Evolutionary conservation across 2,888 invertebrate species (phyloP).

Genomic region (Aphidius colemani): DNA sequence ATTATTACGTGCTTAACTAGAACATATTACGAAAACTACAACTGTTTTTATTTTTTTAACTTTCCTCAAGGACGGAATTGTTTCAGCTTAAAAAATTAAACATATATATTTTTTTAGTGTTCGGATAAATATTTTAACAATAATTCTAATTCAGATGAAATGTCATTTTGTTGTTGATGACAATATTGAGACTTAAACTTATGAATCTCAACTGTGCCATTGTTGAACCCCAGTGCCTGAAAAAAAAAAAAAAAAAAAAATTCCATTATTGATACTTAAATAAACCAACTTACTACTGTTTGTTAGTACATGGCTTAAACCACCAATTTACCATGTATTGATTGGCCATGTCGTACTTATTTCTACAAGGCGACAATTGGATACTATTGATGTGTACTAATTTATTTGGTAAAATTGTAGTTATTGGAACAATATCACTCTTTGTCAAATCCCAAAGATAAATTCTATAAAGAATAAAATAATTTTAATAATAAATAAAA

Average conservation of each 20-base stretch:
- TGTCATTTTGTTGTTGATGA: conserved; percentile 52
- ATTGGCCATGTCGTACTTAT: conserved; percentile 47
- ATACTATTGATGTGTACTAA: conserved; percentile 57
- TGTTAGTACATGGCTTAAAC: too few species aligned
- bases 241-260: conserved; percentile 42
- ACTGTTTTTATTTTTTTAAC: conserved; percentile 4
- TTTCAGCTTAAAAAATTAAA: background rate
- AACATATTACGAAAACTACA: conserved; percentile 1
- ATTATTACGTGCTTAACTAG: conserved; percentile 1
- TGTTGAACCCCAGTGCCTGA: conserved; percentile 61
- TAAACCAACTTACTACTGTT: too few species aligned
- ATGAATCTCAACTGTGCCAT: conserved; percentile 60
- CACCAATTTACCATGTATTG: conserved; percentile 63
- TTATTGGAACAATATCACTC: conserved; percentile 62
- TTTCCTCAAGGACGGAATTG: background rate
- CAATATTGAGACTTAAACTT: conserved; percentile 60
- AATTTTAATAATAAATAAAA: background rate
- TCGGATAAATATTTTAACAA: conserved; percentile 61
- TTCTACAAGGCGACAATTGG: conserved; percentile 58
- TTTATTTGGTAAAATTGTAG: conserved; percentile 59
- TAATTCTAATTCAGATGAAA: conserved; percentile 58
- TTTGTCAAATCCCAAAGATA: conserved; percentile 64
- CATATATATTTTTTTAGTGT: background rate
- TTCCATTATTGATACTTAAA: too few species aligned
- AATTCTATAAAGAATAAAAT: conserved; percentile 52